Percentiles rank a stretch among this genome's conserved stretches.
These are phyloP conservation scores for Aspidiotus destructor DNA, from an alignment of 2,888 invertebrate genomes.

Conservation along the genomic window DNA sequence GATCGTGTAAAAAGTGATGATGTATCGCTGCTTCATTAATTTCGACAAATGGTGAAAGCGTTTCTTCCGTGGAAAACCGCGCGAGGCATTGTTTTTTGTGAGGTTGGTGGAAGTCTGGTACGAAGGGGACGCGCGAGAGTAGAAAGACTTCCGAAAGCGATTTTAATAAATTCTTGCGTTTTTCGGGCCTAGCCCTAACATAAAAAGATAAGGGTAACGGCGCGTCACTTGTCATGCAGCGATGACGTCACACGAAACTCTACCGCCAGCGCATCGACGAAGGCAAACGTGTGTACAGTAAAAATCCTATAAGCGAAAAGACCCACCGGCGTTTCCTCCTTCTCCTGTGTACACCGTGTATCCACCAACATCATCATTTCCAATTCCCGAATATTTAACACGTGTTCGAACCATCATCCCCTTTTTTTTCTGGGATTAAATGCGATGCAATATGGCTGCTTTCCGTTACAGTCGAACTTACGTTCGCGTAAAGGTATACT, in stretches of 20 bases:
- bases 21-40: no score
- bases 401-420: conserved; percentile 32
- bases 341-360: background rate
- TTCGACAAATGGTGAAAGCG: no score
- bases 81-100: no score
- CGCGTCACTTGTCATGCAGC: conserved; percentile 32
- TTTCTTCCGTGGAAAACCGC: no score
- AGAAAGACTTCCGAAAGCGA: conserved; percentile 13
- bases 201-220: conserved; percentile 33
- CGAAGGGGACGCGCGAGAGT: background rate
- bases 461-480: background rate
- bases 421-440: conserved; percentile 30
- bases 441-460: conserved; percentile 32
- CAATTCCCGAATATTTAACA: conserved; percentile 31
- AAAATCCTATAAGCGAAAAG: no score
- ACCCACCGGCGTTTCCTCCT: conserved; percentile 17
- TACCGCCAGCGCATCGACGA: background rate
- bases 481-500: background rate
- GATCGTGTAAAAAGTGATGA: no score
- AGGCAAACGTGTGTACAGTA: conserved; percentile 16
- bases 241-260: conserved; percentile 26
- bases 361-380: conserved; percentile 14
- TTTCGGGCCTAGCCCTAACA: conserved; percentile 32
- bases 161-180: conserved; percentile 16
- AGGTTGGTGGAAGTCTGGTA: no score